Base-by-base conservation (phyloP, 2,113 vertebrate species). In the Fulica atra region DNA sequence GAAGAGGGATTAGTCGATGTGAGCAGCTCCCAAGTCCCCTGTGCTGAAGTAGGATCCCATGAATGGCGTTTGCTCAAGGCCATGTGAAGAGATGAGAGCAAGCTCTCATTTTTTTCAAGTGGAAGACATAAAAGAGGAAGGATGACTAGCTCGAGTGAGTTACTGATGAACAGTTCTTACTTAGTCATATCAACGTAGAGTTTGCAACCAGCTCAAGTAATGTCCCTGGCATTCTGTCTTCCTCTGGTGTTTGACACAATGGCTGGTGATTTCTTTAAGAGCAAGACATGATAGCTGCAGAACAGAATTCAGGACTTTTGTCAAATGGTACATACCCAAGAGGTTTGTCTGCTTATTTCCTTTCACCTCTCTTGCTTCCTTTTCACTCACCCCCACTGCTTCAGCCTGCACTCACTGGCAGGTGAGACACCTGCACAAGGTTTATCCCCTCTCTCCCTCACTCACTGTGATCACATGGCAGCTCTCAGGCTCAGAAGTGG, bases 361-460 rank as follows among this genome's bases (percentile, higher is more conserved):
- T 79, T 83, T 78, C 56, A 63, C n/a, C 7, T 78, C 24, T 42
- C 11, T 66, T 4, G 1, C 7, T 57, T 70, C 16, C 33, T 72
- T 70, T 63, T 78, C 26, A 24, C 16, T 50, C 18, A 9, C 10
- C 11, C 28, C 28, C 25, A 7, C 44, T 25, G 14, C 9, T 56
- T 18, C 6, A 83, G 42, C 35, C 2, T 3, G 46, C 29, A 48
- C 8, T 46, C 9, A 2, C 12, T 46, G 53, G 50, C 31, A 51
- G 69, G 40, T 1, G 7, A 79, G 50, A 56, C 13, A 23, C 15
- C 25, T 0, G 0, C 36, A 28, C 2, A 4, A 60, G n/a, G 5
- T 33, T 42, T 57, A 29, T 25, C 51, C 21, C 33, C 19, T 5
- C 8, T 31, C 16, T 33, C 38, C 31, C 38, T 79, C 40, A 29